Evolutionary conservation across 2,797 vertebrate species (phyloP), one percentile per base, ranked within the genome.

Genomic region (Erpetoichthys calabaricus): DNA sequence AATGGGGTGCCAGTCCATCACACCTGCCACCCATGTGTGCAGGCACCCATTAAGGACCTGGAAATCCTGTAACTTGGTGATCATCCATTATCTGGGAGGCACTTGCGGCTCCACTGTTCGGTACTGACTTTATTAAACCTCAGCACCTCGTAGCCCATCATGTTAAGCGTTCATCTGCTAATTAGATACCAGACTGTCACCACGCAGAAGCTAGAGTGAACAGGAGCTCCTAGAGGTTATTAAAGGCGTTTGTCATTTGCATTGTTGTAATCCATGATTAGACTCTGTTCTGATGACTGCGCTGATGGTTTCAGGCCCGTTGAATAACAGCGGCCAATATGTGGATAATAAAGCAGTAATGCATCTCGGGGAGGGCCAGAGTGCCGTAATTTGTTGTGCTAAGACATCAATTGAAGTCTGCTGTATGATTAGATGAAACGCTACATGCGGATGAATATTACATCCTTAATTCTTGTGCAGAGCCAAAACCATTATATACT

Each of bases 181-280:
- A 83, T 86, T 81, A 84, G 84, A 94, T 90, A 90, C 77, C 78
- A 89, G 89, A 89, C 86, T 89, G 89, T 87, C 86, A 86, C 78
- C 76, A 82, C 82, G 80, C 80, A 82, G 25, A 75, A 75, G 75
- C 77, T 73, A 75, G 74, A 76, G 80, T 69, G 73, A 76, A 74
- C 75, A 79, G 75, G 83, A 78, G 80, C 83, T 85, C 82, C 70
- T 76, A 74, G 68, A 66, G 75, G 81, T 88, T 90, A 91, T 91
- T 90, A 89, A 89, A 87, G 70, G 74, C 82, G 78, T 81, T 72
- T 70, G 74, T 84, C 79, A 82, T 56, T 57, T 59, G 68, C 72
- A 42, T 62, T 68, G 62, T 60, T 66, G 62, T 73, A 77, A 73
- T 76, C 85, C 70, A 72, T 75, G 69, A 81, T 78, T 75, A 75